Evolutionary conservation across 1,140 invertebrate genomes (phyloP).

Genomic region (Drosophila chauvacae): DNA sequence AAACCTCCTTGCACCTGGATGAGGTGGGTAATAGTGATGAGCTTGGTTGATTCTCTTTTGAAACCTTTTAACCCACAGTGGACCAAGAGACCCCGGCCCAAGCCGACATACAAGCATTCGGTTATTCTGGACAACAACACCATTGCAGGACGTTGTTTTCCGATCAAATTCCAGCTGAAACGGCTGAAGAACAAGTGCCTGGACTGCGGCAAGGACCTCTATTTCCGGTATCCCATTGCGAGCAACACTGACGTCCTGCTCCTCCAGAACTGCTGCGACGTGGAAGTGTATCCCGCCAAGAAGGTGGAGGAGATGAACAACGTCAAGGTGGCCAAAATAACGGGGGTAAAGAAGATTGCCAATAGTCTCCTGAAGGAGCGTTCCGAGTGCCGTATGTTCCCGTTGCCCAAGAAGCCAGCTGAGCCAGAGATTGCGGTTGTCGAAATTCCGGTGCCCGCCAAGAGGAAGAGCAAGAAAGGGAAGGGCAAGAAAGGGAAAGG

Average conservation of each 20-base stretch:
- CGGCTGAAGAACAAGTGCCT: constrained; percentile 41
- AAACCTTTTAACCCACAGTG: constrained; percentile 13
- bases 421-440: background rate
- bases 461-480: background rate
- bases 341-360: constrained; percentile 36
- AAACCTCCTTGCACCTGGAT: constrained; percentile 44
- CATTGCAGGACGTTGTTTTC: constrained; percentile 56
- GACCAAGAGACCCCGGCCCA: constrained; percentile 51
- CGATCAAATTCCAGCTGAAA: constrained; percentile 53
- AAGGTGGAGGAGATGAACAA: constrained; percentile 60
- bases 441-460: background rate
- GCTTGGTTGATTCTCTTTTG: background rate
- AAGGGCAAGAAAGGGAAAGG: too few relatives aligned
- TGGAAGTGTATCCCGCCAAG: constrained; percentile 52
- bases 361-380: constrained; percentile 39
- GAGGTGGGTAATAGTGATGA: constrained; percentile 34
- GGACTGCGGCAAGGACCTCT: constrained; percentile 40
- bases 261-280: constrained; percentile 52
- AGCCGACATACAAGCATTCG: constrained; percentile 51
- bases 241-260: constrained; percentile 52
- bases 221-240: constrained; percentile 44
- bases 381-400: constrained; percentile 32
- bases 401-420: background rate
- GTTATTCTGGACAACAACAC: constrained; percentile 45
- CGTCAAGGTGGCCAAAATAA: constrained; percentile 50